Evolutionary conservation across 2,113 vertebrate genomes (phyloP), one percentile per base, ranked within the genome.

Genomic region (Aptenodytes patagonicus): DNA sequence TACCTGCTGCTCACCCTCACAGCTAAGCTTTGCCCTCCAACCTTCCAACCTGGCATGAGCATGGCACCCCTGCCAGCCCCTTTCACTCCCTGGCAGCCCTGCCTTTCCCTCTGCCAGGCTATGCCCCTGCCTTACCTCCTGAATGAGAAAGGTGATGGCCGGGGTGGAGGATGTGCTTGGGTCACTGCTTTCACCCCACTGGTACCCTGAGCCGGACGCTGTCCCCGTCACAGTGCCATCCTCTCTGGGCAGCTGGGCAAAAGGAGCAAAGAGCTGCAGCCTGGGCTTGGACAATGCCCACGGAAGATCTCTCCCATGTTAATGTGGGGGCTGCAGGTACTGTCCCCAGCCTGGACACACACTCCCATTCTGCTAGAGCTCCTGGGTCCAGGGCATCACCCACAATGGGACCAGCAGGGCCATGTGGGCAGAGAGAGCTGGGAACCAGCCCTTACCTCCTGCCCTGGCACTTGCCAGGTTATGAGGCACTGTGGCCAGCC

Each of bases 101-200:
- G n/a, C 58, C 38, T 26, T 26, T 51, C 57, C 44, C 87, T 25
- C 55, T 66, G 68, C 73, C 32, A 57, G 44, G 10, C 40, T 68
- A 42, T 52, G 58, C 29, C 40, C 38, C 17, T 34, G 17, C 9
- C 95, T 98, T 95, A 99, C 99, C 98, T 99, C 97, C 54, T 98
- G 98, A 71, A 99, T 97, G 31, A 99, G 98, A 89, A 97, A 97
- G 93, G 98, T 97, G 9, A 98, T 98, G 38, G 98, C 98, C 8
- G 97, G 93, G 7, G 95, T 95, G 19, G 73, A 93, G 68, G 62
- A 46, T 44, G 60, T 60, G 20, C 84, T 82, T 64, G 60, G 54
- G 47, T 71, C 61, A 20, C 20, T 1, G 1, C 57, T 13, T 15
- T 42, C 71, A 31, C 26, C 44, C 2, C 4, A 13, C 36, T 21